Evolutionary conservation across 1,140 invertebrate species (phyloP), one percentile per base, ranked within the genome.

Genomic region (Drosophila burlai): DNA sequence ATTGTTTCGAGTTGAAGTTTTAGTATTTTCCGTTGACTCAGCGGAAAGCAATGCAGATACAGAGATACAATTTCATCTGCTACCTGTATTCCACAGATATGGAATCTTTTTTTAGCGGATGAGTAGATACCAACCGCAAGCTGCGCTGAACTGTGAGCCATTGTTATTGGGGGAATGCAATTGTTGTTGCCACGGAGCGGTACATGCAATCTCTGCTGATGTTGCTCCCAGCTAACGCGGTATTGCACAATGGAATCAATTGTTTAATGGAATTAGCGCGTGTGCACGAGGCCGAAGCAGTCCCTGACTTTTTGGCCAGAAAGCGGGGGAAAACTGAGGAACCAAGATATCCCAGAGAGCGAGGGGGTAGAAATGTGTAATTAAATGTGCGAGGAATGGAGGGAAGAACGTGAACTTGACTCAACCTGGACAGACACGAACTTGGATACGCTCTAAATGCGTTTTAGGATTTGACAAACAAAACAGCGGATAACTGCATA

Each of bases 181-280:
- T 47, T 61, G 61, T 57, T 66, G 45, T 47, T 43, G 58, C 29
- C 7, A 4, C 36, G 4, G 15, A 34, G 31, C 52, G 52, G 65
- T 67, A 66, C 46, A 49, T 71, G 67, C 63, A 69, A 29, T 66
- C 64, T 34, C 15, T 15, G 49, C 13, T 64, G 38, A 47, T 68
- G 46, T 66, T 68, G 67, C 64, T 57, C 54, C 21, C 54, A 57
- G 54, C 13, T 26, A 52, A 34, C 31, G 24, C 24, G 24, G 24
- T 24, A 24, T 89, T 89, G 81, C 86, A 90, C 85, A 90, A 90
- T 91, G 86, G 79, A 90, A 90, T 91, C 85, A 90, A 90, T 91
- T 90, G 86, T 91, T 91, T 90, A 90, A 90, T 90, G 86, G 82
- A 91, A 90, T 90, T 90, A 90, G 83, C 86, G 77, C 38, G 34